Evolutionary conservation across 2,888 invertebrate genomes (phyloP), one percentile per base, ranked within the genome.

Genomic region (Plemyria rubiginata): DNA sequence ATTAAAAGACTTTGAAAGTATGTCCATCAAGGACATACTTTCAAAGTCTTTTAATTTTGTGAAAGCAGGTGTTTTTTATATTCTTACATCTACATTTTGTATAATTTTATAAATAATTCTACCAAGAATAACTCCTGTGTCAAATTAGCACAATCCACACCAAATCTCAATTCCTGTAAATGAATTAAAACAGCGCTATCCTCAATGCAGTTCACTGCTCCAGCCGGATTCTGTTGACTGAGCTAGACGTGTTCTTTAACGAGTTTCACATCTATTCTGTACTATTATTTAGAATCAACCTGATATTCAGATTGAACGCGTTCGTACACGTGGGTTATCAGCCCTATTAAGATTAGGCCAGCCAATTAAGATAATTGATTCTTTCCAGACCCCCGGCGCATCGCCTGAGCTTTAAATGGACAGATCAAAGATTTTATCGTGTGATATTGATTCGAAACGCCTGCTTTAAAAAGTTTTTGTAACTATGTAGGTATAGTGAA

Each of bases 281-380:
- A 9, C 12, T 38, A 45, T 46, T 28, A 54, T 54, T 13, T n/a
- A n/a, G n/a, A n/a, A n/a, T n/a, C n/a, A n/a, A 29, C 11, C 32
- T 36, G 29, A 22, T 40, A 12, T 9, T 7, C 3, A 16, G 13
- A 45, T 60, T 22, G 22, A 22, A 77, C 81, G 83, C 81, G 84
- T 74, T 76, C 74, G 72, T 75, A 78, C 80, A 83, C 84, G 76
- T 76, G 72, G 73, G 77, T 80, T 85, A 86, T 85, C 85, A 73
- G 74, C 67, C 73, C 71, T 87, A 86, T 87, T 86, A 84, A 88
- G 87, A 88, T 90, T 87, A 88, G 85, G 74, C 79, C 77, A 84
- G 74, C 88, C 90, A 90, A 91, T 91, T 90, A 91, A 89, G 86
- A 86, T 88, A 91, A 92, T 90, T 89, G 89, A 90, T 86, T 89